Conservation (phyloP, 2,888 invertebrate genomes). For the Ephialtes manifestator region DNA sequence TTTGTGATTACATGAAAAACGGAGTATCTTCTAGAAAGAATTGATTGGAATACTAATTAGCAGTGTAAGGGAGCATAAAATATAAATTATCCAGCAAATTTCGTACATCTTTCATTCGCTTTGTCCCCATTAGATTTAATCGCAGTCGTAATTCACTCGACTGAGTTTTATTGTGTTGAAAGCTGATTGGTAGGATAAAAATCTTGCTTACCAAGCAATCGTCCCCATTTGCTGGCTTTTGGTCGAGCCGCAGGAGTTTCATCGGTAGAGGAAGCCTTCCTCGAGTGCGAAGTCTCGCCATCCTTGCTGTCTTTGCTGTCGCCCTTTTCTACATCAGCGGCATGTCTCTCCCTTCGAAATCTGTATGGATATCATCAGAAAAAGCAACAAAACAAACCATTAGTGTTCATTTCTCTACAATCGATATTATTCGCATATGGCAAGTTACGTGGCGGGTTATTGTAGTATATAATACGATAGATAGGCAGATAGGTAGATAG, state of each 20-base stretch:
- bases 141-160: background rate
- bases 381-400: conserved; percentile 50
- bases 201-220: conserved; percentile 90
- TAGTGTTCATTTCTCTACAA: conserved; percentile 25
- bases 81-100: background rate
- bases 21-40: background rate
- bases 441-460: conserved; percentile 39
- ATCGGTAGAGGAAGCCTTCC: conserved; percentile 87
- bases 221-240: conserved; percentile 92
- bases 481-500: conserved; percentile 30
- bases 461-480: conserved; percentile 43
- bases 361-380: conserved; percentile 75
- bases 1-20: background rate
- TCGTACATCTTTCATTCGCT: background rate
- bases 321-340: conserved; percentile 90
- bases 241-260: conserved; percentile 87
- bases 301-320: conserved; percentile 85
- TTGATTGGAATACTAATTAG: background rate
- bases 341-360: conserved; percentile 84
- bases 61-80: background rate
- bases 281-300: conserved; percentile 86
- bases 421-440: conserved; percentile 32
- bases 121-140: background rate
- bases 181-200: background rate
- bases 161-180: background rate